These are phyloP conservation scores for Tetrapedia diversipes DNA, from an alignment of 2,888 invertebrate species.

Conservation along the genomic window DNA sequence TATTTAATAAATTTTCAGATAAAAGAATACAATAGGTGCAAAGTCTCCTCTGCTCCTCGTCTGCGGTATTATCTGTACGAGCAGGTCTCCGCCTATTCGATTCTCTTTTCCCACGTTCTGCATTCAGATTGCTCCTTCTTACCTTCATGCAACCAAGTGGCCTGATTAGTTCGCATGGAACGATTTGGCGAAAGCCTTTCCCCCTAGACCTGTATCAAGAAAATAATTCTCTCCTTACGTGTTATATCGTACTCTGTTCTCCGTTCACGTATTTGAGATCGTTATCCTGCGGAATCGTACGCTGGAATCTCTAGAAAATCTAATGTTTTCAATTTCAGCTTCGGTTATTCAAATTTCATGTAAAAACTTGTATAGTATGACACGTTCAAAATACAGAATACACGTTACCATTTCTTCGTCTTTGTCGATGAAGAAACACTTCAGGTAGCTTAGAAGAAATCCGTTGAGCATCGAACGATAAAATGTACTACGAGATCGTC, in stretches of 20 bases:
- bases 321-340: too few species aligned
- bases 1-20: constrained; percentile 14
- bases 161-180: constrained; percentile 16
- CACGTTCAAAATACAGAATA: too few species aligned
- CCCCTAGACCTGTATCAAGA: not conserved
- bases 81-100: not conserved
- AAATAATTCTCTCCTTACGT: constrained; percentile 1
- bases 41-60: too few species aligned
- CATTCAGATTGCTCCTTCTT: constrained; percentile 5
- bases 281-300: not conserved
- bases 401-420: too few species aligned
- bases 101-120: not conserved
- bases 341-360: too few species aligned
- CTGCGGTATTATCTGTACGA: constrained; percentile 10
- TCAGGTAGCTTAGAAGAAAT: too few species aligned
- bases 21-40: not conserved
- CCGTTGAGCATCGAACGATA: too few species aligned
- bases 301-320: not conserved
- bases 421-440: too few species aligned
- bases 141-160: not conserved
- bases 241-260: not conserved
- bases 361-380: too few species aligned
- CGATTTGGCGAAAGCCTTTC: constrained; percentile 10
- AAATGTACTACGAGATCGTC: too few species aligned
- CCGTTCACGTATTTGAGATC: not conserved